Evolutionary conservation across 2,113 vertebrate genomes (phyloP).

Genomic region (Nymphicus hollandicus): DNA sequence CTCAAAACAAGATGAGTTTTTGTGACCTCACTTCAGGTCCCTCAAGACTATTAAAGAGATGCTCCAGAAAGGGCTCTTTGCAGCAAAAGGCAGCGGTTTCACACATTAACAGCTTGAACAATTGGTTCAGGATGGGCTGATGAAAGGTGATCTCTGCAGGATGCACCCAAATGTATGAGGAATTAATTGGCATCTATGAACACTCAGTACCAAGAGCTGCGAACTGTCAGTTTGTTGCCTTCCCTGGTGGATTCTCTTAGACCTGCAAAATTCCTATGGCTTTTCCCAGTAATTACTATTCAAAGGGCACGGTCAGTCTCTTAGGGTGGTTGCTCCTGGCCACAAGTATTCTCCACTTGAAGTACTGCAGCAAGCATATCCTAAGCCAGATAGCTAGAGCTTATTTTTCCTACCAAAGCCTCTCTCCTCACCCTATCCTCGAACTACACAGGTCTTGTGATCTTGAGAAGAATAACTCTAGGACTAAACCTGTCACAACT

Average conservation of each 20-base stretch:
- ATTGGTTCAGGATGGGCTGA: not conserved
- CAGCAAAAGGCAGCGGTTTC: not conserved
- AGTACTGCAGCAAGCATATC: not conserved
- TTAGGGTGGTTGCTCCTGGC: not conserved
- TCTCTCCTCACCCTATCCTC: not conserved
- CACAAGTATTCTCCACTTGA: not conserved
- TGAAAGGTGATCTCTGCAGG: not conserved
- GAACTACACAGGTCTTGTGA: not conserved
- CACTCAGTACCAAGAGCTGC: not conserved
- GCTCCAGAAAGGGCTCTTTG: not conserved
- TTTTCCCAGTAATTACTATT: not conserved
- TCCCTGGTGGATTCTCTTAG: not conserved
- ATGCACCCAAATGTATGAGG: not conserved
- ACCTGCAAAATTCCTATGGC: not conserved
- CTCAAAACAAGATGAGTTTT: not conserved
- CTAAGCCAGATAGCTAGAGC: not conserved
- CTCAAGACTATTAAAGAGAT: not conserved
- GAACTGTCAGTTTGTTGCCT: not conserved
- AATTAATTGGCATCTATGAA: not conserved
- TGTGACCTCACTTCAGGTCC: not conserved
- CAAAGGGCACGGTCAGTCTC: not conserved
- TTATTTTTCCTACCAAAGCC: not conserved
- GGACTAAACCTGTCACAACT: not conserved
- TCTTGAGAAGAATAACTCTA: not conserved
- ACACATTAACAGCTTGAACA: slow-evolving; percentile 11